Conservation (phyloP, 1,140 invertebrate genomes). For the Linepithema humile region DNA sequence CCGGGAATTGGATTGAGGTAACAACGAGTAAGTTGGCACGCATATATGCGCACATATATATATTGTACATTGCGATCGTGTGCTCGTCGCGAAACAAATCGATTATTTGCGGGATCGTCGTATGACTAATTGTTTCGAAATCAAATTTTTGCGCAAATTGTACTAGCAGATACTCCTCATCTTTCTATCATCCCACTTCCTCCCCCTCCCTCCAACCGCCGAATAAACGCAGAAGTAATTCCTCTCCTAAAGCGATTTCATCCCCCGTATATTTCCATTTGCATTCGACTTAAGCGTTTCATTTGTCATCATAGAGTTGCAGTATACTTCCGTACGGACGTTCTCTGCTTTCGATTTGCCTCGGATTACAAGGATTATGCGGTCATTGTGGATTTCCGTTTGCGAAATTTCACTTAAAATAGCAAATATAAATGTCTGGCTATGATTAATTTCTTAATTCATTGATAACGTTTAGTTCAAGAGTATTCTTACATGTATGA, state of each 20-base stretch:
- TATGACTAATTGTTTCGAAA: constrained; percentile 54
- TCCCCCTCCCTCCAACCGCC: background rate
- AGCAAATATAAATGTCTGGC: background rate
- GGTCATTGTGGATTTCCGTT: constrained; percentile 37
- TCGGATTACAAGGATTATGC: constrained; percentile 17
- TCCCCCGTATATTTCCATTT: constrained; percentile 55
- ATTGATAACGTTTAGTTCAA: background rate
- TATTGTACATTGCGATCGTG: background rate
- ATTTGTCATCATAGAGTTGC: constrained; percentile 49
- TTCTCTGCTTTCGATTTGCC: constrained; percentile 37
- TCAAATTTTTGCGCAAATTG: constrained; percentile 52
- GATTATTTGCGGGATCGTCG: constrained; percentile 50
- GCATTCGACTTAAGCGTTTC: constrained; percentile 54
- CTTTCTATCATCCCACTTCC: too few species aligned
- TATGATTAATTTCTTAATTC: constrained; percentile 19
- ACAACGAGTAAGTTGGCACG: constrained; percentile 15
- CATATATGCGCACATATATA: background rate
- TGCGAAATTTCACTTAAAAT: background rate
- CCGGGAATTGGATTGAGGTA: constrained; percentile 50
- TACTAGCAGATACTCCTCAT: constrained; percentile 8
- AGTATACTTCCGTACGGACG: constrained; percentile 33
- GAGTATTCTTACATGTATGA: background rate
- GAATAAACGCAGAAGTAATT: constrained; percentile 51
- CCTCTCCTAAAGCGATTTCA: constrained; percentile 40
- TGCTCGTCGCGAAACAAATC: constrained; percentile 39